Evolutionary conservation across 2,888 invertebrate genomes (phyloP).

Genomic region (Synanthedon myopaeformis): DNA sequence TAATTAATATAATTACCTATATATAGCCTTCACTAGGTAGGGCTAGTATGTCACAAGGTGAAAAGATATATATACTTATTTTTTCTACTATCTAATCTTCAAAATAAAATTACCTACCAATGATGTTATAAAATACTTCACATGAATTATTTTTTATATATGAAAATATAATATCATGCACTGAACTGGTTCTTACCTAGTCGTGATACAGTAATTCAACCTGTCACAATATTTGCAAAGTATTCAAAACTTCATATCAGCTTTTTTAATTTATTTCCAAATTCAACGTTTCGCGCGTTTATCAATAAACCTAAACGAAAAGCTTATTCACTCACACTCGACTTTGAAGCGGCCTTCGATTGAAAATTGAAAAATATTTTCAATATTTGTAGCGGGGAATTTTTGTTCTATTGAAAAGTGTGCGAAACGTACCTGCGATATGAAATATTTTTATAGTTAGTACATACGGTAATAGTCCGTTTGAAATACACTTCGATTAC

Average conservation of each 20-base stretch:
- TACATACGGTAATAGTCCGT: not conserved
- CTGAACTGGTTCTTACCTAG: too few species aligned
- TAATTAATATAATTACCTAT: too few species aligned
- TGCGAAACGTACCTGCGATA: not conserved
- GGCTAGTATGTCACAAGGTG: too few species aligned
- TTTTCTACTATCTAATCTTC: too few species aligned
- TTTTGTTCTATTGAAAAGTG: conserved; percentile 35
- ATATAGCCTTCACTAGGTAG: too few species aligned
- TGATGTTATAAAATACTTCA: too few species aligned
- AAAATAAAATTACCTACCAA: too few species aligned
- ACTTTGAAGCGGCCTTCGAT: conserved; percentile 46
- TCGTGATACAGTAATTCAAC: too few species aligned
- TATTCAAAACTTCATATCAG: conserved; percentile 3
- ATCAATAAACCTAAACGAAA: conserved; percentile 33
- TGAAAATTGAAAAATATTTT: conserved; percentile 51
- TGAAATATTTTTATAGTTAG: not conserved
- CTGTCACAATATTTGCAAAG: too few species aligned
- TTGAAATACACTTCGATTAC: not conserved
- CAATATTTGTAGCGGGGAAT: conserved; percentile 40
- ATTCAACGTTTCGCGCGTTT: conserved; percentile 23
- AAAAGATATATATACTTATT: too few species aligned
- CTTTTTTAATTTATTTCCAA: conserved; percentile 30
- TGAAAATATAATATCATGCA: too few species aligned
- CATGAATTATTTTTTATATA: too few species aligned
- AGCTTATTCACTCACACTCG: conserved; percentile 42